Conservation (phyloP, 2,113 vertebrate species). For the Colistium nudipinnis region DNA sequence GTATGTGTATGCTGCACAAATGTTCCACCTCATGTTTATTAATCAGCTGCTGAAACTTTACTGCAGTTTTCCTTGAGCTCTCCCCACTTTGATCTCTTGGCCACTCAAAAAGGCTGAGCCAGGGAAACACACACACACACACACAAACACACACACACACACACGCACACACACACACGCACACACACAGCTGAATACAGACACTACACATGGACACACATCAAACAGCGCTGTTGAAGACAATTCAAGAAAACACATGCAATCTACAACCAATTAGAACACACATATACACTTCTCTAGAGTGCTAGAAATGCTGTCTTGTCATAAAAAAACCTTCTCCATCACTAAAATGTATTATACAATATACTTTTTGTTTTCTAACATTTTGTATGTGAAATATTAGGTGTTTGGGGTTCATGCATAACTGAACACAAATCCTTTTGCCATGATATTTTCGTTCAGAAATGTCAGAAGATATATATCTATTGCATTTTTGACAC, state of each 20-base stretch:
- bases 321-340: not conserved
- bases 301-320: constrained; percentile 8
- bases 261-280: not conserved
- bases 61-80: constrained; percentile 53
- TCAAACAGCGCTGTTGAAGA: not conserved
- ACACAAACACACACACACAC: constrained; percentile 42
- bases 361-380: too few species aligned
- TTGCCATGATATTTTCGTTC: too few species aligned
- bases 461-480: too few species aligned
- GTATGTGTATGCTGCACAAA: constrained; percentile 47
- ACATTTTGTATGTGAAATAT: too few species aligned
- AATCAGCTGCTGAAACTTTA: constrained; percentile 59
- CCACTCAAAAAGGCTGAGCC: constrained; percentile 61
- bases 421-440: too few species aligned
- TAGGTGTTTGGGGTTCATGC: too few species aligned
- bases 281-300: constrained; percentile 20
- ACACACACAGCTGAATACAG: constrained; percentile 37
- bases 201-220: constrained; percentile 19
- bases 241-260: not conserved
- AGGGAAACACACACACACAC: constrained; percentile 30
- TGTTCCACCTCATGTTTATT: constrained; percentile 71
- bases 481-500: not conserved
- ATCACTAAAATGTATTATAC: constrained; percentile 5
- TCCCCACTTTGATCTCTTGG: constrained; percentile 61
- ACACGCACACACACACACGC: constrained; percentile 25